Evolutionary conservation across 2,888 invertebrate species (phyloP).

Genomic region (Lasioglossum vierecki): DNA sequence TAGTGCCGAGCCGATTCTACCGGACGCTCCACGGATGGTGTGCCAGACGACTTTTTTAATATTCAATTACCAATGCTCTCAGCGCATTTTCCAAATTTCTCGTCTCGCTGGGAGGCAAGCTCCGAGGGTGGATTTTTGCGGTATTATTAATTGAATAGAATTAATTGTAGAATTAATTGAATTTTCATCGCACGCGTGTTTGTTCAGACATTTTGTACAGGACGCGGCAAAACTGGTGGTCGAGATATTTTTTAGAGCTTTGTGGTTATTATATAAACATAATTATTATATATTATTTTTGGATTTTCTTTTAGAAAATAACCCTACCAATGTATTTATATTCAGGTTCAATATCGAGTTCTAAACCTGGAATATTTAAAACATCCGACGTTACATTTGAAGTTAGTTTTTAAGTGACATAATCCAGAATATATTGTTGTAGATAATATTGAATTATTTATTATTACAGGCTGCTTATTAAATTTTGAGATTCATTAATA

Average conservation of each 20-base stretch:
- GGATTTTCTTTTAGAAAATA: background rate
- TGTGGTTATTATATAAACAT: background rate
- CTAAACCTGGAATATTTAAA: too few relatives aligned
- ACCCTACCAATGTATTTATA: too few relatives aligned
- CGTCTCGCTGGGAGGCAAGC: background rate
- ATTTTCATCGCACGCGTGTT: too few relatives aligned
- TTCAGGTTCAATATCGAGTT: too few relatives aligned
- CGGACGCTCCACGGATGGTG: background rate
- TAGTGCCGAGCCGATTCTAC: background rate
- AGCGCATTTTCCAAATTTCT: too few relatives aligned
- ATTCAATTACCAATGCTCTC: too few relatives aligned
- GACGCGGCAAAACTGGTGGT: background rate
- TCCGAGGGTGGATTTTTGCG: background rate
- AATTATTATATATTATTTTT: background rate
- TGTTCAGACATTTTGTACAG: too few relatives aligned
- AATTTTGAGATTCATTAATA: background rate
- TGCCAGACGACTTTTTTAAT: background rate
- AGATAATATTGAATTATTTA: background rate
- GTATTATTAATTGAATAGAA: too few relatives aligned
- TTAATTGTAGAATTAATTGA: background rate
- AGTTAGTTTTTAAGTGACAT: too few relatives aligned
- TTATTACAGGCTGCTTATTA: background rate
- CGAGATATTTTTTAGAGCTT: background rate
- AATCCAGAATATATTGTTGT: too few relatives aligned
- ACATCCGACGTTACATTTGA: too few relatives aligned